Evolutionary conservation across 2,797 vertebrate species (phyloP), one percentile per base, ranked within the genome.

Genomic region (Psittacula echo): DNA sequence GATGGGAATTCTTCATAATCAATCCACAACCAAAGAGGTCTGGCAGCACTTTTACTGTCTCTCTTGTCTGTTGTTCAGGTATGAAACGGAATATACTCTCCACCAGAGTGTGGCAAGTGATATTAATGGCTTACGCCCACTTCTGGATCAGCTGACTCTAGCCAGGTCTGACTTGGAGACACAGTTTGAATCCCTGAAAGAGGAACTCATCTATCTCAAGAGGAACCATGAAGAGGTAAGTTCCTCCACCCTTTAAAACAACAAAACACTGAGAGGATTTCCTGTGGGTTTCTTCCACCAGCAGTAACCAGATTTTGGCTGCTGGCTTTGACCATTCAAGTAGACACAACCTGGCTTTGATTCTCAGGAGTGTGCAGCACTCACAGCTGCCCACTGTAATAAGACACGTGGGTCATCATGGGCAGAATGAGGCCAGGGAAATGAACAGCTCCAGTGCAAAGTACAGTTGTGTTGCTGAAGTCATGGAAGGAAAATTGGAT

Each of bases 201-300:
- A 99, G 70, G 99, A 99, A 80, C 78, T 99, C 47, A 93, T 98
- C 74, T 97, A 56, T 19, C 96, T 99, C 8, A 99, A 97, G 97
- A 98, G 94, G 97, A 99, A 98, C 96, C 98, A 99, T 0, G 98
- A 99, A 85, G 98, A 99, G 98, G 99, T 99, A 95, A 96, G 97
- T 51, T 42, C 45, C 34, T 60, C 53, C 48, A 30, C 12, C 14
- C 67, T 76, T 80, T 9, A 37, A 73, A 67, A 50, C 29, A 48
- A 42, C 39, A 54, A 6, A 13, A 41, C 9, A 64, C 51, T 66
- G 9, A 20, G 12, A 87, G 32, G 60, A 72, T 30, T 45, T 80
- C 58, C 48, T 9, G 5, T 18, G 4, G 24, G 12, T 77, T 94
- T 86, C 54, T 42, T 50, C 51, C 41, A 48, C 14, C 22, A 64